phyloP scores from a whole-genome alignment of 2,113 vertebrate genomes.

The Chamaea fasciata region DNA sequence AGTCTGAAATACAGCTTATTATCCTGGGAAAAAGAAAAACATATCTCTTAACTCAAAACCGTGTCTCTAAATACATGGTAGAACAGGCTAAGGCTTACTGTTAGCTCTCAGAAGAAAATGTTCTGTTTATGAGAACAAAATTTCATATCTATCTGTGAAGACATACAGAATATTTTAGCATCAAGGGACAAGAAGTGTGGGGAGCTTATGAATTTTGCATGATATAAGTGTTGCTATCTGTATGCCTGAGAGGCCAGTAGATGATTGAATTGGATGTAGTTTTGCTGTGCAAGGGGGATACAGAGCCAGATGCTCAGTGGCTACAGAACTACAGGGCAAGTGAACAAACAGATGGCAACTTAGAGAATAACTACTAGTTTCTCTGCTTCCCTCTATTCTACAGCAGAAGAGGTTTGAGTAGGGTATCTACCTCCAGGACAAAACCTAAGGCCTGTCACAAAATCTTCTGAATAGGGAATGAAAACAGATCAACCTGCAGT shows the following conservation, averaged over 20 bases:
- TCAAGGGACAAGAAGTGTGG: slow-evolving; percentile 33
- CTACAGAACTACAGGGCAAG: background rate
- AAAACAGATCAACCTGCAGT: background rate
- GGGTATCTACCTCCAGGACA: background rate
- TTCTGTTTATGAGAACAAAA: slow-evolving; percentile 20
- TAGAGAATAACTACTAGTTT: background rate
- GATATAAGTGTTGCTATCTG: background rate
- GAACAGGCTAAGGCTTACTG: background rate
- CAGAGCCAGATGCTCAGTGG: background rate
- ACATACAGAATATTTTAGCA: slow-evolving; percentile 31
- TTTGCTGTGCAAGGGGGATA: background rate
- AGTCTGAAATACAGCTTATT: slow-evolving; percentile 57
- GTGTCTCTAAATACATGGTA: slow-evolving; percentile 39
- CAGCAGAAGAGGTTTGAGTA: background rate
- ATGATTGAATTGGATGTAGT: slow-evolving; percentile 13
- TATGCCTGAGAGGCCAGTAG: slow-evolving; percentile 20
- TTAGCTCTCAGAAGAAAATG: slow-evolving; percentile 31
- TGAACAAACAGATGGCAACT: background rate
- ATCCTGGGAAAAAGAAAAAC: slow-evolving; percentile 43
- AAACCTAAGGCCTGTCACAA: background rate
- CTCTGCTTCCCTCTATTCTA: background rate
- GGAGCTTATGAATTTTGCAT: slow-evolving; percentile 49
- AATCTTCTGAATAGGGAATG: background rate
- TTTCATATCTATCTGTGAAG: slow-evolving; percentile 16
- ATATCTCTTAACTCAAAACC: slow-evolving; percentile 52